phyloP scores from a whole-genome alignment of 2,797 vertebrate species.

The Ptychobarbus kaznakovi region DNA sequence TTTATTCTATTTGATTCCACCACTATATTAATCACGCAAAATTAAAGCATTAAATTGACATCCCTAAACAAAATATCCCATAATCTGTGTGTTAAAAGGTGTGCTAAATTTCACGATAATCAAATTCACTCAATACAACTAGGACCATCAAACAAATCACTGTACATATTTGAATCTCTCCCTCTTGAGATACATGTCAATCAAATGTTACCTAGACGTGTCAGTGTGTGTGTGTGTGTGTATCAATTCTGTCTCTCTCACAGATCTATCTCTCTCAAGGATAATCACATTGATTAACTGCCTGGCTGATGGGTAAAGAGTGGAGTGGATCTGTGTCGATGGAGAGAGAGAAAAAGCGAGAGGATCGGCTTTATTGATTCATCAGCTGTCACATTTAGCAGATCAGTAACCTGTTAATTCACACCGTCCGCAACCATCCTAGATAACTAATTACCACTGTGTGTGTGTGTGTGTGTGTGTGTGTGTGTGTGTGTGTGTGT shows the following conservation, averaged over 20 bases:
- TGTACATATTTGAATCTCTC: not conserved
- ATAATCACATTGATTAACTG: constrained; percentile 61
- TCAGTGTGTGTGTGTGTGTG: not conserved
- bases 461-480: constrained; percentile 31
- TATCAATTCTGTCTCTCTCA: constrained; percentile 13
- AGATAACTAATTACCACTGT: constrained; percentile 49
- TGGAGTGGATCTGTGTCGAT: constrained; percentile 50
- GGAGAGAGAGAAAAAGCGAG: constrained; percentile 44
- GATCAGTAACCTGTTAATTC: constrained; percentile 63
- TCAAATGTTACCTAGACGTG: not conserved
- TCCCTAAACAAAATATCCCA: not conserved
- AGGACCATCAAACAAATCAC: not conserved
- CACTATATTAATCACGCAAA: not conserved
- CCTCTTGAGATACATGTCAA: not conserved
- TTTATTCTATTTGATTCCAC: not conserved
- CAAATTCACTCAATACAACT: not conserved
- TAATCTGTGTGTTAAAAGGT: not conserved
- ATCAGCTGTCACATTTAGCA: constrained; percentile 76
- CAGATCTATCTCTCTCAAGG: constrained; percentile 45
- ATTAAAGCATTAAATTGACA: not conserved
- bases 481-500: constrained; percentile 43
- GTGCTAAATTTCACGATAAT: not conserved
- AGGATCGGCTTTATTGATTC: constrained; percentile 73
- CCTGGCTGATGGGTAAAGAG: constrained; percentile 55
- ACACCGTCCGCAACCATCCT: constrained; percentile 44